phyloP scores from a whole-genome alignment of 2,888 invertebrate species.

The Meghimatium bilineatum region DNA sequence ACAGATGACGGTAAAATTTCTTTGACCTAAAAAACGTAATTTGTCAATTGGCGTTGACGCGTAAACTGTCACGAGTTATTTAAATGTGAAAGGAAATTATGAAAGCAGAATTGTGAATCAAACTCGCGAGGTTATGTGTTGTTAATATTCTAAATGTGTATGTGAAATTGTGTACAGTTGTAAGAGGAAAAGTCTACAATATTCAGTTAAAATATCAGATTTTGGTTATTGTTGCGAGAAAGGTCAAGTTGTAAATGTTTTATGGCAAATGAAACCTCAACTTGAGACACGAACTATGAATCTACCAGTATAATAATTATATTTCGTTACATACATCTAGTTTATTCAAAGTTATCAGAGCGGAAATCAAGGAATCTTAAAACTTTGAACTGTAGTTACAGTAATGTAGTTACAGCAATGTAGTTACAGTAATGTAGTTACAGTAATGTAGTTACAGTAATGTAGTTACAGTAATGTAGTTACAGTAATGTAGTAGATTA shows the following conservation, averaged over 20 bases:
- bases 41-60: neutral
- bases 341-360: no score
- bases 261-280: neutral
- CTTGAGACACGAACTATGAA: neutral
- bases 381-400: no score
- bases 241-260: neutral
- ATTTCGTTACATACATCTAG: no score
- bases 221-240: neutral
- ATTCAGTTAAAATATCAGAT: neutral
- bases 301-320: no score
- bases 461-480: no score
- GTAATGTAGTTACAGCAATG: no score
- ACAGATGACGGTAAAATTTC: neutral
- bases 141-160: neutral
- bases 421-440: no score
- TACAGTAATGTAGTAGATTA: no score
- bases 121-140: neutral
- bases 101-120: neutral
- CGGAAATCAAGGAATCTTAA: no score
- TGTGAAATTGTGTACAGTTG: neutral
- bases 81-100: neutral
- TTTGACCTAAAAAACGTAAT: neutral
- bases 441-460: no score
- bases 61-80: neutral
- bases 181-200: no score